Conservation (phyloP, 2,113 vertebrate species). For the Vulpes lagopus region DNA sequence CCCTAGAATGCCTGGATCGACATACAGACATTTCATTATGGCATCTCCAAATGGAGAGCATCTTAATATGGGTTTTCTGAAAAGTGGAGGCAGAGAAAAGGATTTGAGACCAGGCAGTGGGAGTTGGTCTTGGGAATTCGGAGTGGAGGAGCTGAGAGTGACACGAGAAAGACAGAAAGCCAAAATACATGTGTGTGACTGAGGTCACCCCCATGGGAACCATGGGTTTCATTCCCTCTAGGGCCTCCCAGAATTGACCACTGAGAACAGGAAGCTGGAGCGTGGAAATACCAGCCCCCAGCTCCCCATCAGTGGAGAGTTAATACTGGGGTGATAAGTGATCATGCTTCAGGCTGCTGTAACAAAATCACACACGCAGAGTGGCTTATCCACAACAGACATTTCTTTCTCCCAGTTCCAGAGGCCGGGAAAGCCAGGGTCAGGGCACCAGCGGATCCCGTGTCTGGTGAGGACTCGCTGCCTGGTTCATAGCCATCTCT, state of each 20-base stretch:
- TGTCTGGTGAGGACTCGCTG: neutral
- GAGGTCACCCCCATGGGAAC: neutral
- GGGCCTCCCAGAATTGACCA: neutral
- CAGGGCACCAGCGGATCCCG: neutral
- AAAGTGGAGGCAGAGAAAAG: neutral
- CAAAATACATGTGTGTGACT: neutral
- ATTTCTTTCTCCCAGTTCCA: neutral
- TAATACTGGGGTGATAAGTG: neutral
- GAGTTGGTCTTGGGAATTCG: neutral
- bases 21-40: neutral
- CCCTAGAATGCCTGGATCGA: neutral
- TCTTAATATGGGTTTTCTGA: neutral
- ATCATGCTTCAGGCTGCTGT: neutral
- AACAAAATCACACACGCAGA: neutral
- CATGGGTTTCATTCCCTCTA: neutral
- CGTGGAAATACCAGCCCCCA: neutral
- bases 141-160: neutral
- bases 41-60: neutral
- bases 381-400: neutral
- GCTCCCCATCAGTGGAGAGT: neutral
- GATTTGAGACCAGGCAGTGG: neutral
- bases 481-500: neutral
- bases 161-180: neutral
- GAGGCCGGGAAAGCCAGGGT: neutral
- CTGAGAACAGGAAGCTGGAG: slow-evolving; percentile 14